phyloP scores from a whole-genome alignment of 2,888 invertebrate genomes.

The Tuta absoluta region DNA sequence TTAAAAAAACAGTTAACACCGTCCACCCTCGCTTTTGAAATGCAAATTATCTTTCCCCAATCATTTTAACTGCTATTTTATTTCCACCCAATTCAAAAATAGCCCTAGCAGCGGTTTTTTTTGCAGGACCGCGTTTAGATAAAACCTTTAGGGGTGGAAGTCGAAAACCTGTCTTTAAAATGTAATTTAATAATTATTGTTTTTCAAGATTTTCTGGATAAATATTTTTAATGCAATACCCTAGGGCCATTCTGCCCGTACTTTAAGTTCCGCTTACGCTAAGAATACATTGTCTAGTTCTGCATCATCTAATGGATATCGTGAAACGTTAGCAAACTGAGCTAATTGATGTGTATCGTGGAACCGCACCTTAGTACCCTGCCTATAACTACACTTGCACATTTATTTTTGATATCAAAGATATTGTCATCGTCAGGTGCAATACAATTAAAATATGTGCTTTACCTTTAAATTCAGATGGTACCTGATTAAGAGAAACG shows the following conservation, averaged over 20 bases:
- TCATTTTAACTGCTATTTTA: slow-evolving; percentile 21
- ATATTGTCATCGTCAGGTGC: too few species aligned
- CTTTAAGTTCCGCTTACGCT: too few species aligned
- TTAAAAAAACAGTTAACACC: slow-evolving; percentile 4
- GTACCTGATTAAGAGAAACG: too few species aligned
- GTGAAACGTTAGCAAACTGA: slow-evolving; percentile 25
- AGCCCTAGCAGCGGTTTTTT: slow-evolving; percentile 10
- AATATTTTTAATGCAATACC: too few species aligned
- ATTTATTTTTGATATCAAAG: too few species aligned
- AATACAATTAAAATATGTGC: too few species aligned
- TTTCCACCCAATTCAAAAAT: slow-evolving; percentile 20
- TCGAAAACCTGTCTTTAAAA: slow-evolving; percentile 18
- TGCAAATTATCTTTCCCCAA: slow-evolving; percentile 26
- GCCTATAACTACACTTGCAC: too few species aligned
- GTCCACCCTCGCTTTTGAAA: slow-evolving; percentile 21
- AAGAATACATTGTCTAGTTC: too few species aligned
- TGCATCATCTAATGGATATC: neutral
- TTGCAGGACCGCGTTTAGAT: slow-evolving; percentile 14
- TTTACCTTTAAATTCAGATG: too few species aligned
- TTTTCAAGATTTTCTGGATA: too few species aligned
- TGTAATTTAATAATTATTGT: neutral
- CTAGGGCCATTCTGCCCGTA: too few species aligned
- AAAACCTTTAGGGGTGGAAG: slow-evolving; percentile 18
- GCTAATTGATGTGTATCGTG: slow-evolving; percentile 55
- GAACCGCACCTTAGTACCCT: slow-evolving; percentile 36